Base-by-base conservation (phyloP, 2,113 vertebrate species). In the Campylomormyrus tamandua region DNA sequence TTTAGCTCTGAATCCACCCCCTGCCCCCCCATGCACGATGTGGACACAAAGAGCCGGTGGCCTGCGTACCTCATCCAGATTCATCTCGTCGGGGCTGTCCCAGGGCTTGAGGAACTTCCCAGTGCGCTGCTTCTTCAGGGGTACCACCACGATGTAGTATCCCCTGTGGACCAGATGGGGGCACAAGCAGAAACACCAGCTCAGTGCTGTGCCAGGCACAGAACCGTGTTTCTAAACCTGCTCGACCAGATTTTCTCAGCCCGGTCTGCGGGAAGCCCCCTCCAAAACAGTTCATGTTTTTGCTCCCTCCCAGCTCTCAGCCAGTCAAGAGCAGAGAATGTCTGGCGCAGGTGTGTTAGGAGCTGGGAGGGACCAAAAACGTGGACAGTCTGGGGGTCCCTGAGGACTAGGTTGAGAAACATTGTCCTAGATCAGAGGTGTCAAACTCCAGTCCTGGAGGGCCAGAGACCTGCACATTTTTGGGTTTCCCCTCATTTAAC, bases 51-150 rank as follows among this genome's bases (percentile, higher is more conserved):
- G 35, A 13, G 48, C n/a, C 27, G 45, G 49, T 66, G 9, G 17
- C 42, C 50, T 90, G 91, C 91, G 2, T 96, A 99, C 98, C 98
- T 99, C 98, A 92, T 99, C 98, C 91, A 99, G 94, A 93, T 99
- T 98, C 98, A 99, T 99, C 94, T 99, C 98, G 92, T 99, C 98
- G 0, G 98, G 98, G 94, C 95, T 99, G 91, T 99, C 98, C 97
- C 97, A 98, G 10, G 96, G 98, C 93, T 98, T 99, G 93, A 97
- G 94, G 93, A 99, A 99, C 94, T 99, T 99, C 90, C 98, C 98
- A 52, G 93, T 92, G 15, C 97, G 97, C 92, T 98, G 97, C 91
- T 99, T 99, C 96, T 99, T 99, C 95, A 99, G 96, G 93, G 98
- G 98, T 70, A 99, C 98, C 91, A 99, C 98, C 91, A 99, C 97